Base-by-base conservation (phyloP, 2,888 invertebrate species). In the Caenorhabditis japonica region DNA sequence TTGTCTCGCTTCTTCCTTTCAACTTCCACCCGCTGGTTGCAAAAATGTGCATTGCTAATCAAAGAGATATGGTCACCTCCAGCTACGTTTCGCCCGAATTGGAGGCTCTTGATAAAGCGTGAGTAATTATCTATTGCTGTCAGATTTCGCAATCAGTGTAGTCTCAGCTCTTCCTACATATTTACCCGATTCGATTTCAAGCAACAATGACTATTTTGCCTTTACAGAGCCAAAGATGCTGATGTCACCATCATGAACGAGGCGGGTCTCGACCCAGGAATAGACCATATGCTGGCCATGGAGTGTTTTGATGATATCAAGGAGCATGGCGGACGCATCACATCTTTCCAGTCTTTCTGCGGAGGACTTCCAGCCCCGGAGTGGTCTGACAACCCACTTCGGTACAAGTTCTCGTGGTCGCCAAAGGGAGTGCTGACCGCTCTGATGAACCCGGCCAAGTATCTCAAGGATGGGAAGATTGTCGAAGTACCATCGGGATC, bases 351-450 rank as follows among this genome's bases (percentile, higher is more conserved):
- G 0, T 97, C 96, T 0, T 99, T 93, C 90, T 99, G 99, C 86
- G 99, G 99, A 77, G 93, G 99, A 66, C 89, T 99, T 25, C 99
- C 99, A 0, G 97, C 97, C 0, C 97, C 99, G 0, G 97, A 99
- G 89, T 93, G 92, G 88, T 96, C 97, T 3, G 92, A 93, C 87
- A 96, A 97, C 88, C 89, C 91, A 15, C 87, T 91, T 2, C 83
- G 89, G 43, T 95, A 95, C 89, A 95, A 95, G 88, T 95, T 95
- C 89, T 96, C 95, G 13, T 99, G 99, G 99, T 95, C 94, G 56
- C 99, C 99, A 0, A 91, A 94, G 38, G 96, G 94, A 7, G 96
- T 94, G 0, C 90, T 99, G 1, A 90, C 94, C 12, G 97, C 96
- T 84, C 94, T 95, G 0, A 90, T 96, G 41, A 92, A 94, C 10